A percentile compares a stretch with the other conserved stretches of the same genome.
Conservation (phyloP, 2,797 vertebrate genomes). For the Scyliorhinus canicula region DNA sequence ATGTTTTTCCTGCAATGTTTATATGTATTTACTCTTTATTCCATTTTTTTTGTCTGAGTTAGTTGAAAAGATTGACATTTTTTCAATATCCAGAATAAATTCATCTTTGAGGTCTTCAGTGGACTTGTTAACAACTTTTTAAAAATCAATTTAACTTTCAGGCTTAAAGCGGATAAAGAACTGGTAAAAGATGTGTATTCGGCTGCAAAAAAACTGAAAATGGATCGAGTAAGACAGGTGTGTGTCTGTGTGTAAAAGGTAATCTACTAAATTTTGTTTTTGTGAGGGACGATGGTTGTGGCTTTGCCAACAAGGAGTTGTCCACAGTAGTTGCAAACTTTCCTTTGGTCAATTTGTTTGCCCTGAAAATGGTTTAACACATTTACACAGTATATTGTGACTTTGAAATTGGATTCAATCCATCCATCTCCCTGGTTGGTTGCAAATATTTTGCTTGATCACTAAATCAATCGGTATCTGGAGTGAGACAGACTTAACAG, state of each 20-base stretch:
- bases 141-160: slow-evolving; percentile 47
- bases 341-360: not conserved
- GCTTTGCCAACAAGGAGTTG: not conserved
- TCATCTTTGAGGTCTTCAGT: not conserved
- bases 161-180: slow-evolving; percentile 93
- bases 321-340: not conserved
- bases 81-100: not conserved
- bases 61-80: not conserved
- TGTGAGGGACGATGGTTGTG: not conserved
- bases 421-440: not conserved
- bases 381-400: not conserved
- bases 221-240: slow-evolving; percentile 97
- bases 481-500: not conserved
- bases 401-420: not conserved
- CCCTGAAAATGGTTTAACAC: not conserved
- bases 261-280: not conserved
- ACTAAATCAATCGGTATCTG: not conserved
- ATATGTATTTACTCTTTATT: not conserved
- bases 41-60: not conserved
- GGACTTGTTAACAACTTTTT: not conserved
- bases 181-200: slow-evolving; percentile 96
- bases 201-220: slow-evolving; percentile 92
- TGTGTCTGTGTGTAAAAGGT: slow-evolving; percentile 28
- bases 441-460: not conserved
- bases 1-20: not conserved